Base-by-base conservation (phyloP, 1,140 invertebrate genomes). In the Caenorhabditis briggsae region DNA sequence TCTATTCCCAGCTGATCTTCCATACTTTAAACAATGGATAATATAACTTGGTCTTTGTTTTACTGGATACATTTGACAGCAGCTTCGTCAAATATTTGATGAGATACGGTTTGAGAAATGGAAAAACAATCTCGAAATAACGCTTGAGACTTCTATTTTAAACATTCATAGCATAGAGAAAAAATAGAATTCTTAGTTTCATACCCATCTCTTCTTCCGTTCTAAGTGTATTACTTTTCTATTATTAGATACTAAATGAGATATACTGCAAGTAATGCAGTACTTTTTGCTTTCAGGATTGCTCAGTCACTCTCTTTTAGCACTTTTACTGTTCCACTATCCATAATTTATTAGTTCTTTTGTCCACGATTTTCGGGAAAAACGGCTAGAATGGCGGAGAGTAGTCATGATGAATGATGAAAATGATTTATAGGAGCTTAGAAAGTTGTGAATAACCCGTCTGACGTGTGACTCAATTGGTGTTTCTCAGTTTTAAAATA, bases 11-110 rank as follows among this genome's bases (percentile, higher is more conserved):
- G 20, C 25, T 64, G 59, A 64, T 64, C 59, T 33, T 64, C 33
- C 65, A 48, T 16, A 43, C 41, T 48, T 48, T 18, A 48, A 20
- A 59, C 16, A 16, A 16, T 25, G 20, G 12, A 74, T 20, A 74
- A 48, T 74, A 3, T 74, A 5, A 48, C 5, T 74, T n/a, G n/a
- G n/a, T n/a, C 43, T 74, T 48, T 74, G 65, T 74, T 74, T 46
- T 41, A 65, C n/a, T 65, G 33, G 61, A 65, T 65, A 65, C 11
- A 7, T 74, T 74, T 74, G 65, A 74, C 65, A 74, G 65, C 43
- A 48, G 65, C 59, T 64, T 64, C n/a, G 9, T 46, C 65, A 74
- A 74, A 74, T 74, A 74, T 74, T 74, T 46, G 33, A 74, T 74
- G 2, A 25, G 43, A n/a, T 41, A 65, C n/a, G 12, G 46, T 6